Percentiles rank a stretch among this genome's conserved stretches.
Evolutionary conservation across 2,888 invertebrate genomes (phyloP).

Genomic region (Agrotis segetum): DNA sequence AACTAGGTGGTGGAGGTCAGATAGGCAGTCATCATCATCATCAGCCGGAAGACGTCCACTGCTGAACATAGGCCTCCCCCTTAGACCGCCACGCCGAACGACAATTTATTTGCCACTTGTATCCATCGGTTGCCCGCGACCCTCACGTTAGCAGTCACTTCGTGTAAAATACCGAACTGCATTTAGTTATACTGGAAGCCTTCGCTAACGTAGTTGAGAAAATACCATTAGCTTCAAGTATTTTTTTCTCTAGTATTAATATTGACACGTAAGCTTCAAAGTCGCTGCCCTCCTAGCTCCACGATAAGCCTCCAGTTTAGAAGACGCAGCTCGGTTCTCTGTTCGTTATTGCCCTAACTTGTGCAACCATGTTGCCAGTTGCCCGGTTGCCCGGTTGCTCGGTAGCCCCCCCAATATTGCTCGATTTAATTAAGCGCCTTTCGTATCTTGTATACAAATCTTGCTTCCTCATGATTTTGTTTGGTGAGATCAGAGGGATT

Average conservation of each 20-base stretch:
- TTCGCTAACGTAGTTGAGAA: too few species aligned
- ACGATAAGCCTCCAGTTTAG: constrained; percentile 22
- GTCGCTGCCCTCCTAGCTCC: constrained; percentile 27
- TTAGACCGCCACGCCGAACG: too few species aligned
- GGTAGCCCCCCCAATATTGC: constrained; percentile 42
- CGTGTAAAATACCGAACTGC: too few species aligned
- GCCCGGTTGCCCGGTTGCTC: constrained; percentile 1
- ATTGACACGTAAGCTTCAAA: neutral
- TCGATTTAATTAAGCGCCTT: constrained; percentile 58
- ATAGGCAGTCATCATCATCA: too few species aligned
- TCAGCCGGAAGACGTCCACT: too few species aligned
- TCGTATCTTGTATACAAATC: constrained; percentile 37
- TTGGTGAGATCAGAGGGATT: neutral
- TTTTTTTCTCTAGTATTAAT: neutral
- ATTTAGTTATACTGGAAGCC: too few species aligned
- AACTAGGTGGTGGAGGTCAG: too few species aligned
- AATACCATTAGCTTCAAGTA: too few species aligned
- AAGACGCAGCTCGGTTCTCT: constrained; percentile 49
- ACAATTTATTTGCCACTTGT: too few species aligned
- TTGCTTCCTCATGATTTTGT: constrained; percentile 23
- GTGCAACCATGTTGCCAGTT: constrained; percentile 40
- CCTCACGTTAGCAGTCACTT: too few species aligned
- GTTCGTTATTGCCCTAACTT: constrained; percentile 59
- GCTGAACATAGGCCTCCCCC: too few species aligned
- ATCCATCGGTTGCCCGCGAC: too few species aligned